Base-by-base conservation (phyloP, 2,888 invertebrate species). In the Melanostoma scalare region DNA sequence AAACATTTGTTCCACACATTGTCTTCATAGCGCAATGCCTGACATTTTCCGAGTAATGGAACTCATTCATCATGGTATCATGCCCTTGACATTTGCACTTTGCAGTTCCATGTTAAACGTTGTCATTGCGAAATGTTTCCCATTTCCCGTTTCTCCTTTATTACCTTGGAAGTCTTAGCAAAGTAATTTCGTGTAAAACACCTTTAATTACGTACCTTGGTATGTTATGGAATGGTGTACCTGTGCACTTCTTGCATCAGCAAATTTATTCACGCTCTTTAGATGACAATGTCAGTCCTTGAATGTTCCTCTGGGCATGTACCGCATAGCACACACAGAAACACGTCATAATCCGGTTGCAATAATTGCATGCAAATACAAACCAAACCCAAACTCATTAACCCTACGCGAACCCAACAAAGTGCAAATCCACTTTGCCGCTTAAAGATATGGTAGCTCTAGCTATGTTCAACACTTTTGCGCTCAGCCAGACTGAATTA, bases 391-490 rank as follows among this genome's bases (percentile, higher is more conserved):
- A 48, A 61, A 81, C 74, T 77, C 77, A 82, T 82, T 77, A 82
- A 82, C 81, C 77, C 68, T 61, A 63, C 20, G 68, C 81, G 81
- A 82, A 82, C 81, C 81, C 81, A 77, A 82, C 77, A 82, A 73
- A 82, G 81, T 82, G 81, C 77, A 77, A 73, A 82, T 82, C 77
- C 73, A 82, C 68, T 82, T 82, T 77, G 44, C 72, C 68, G 81
- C 72, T 68, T 72, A 50, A 20, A 40, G 38, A 50, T 50, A 65
- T 73, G 61, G 44, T 56, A 35, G n/a, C 60, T 44, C 48, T 53
- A 35, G n/a, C 60, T 44, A 42, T 53, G 72, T 56, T 60, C 67
- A 58, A 56, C 55, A 52, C 60, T 52, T 60, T 60, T 69, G 31
- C 69, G 8, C 68, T 48, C 33, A 10, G 33, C 56, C 65, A 53